These are phyloP conservation scores for Leuciscus waleckii DNA, from an alignment of 2,797 vertebrate species.

Conservation along the genomic window DNA sequence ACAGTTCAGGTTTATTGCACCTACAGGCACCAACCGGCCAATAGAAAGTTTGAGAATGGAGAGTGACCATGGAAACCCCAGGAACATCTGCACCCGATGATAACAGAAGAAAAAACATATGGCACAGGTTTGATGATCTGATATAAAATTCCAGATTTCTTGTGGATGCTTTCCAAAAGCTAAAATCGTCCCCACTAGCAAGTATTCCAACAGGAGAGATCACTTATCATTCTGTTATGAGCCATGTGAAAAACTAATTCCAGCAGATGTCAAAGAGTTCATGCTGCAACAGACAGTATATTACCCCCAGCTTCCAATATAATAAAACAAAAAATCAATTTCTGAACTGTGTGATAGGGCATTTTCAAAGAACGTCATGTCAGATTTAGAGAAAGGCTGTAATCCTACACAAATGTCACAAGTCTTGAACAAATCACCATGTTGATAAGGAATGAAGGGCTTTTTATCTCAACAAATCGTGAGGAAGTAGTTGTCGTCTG, in stretches of 20 bases:
- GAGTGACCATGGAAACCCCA: conserved; percentile 59
- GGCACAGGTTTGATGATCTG: conserved; percentile 7
- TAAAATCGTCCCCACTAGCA: not conserved
- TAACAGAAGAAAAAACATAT: conserved; percentile 47
- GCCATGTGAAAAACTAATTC: conserved; percentile 1
- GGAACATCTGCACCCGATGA: conserved; percentile 51
- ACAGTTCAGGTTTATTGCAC: conserved; percentile 56
- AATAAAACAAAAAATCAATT: not conserved
- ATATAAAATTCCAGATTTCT: conserved; percentile 20
- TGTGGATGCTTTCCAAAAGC: not conserved
- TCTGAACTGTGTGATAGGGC: not conserved
- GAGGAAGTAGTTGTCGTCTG: not conserved
- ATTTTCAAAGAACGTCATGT: conserved; percentile 28
- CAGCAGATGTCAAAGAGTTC: conserved; percentile 36
- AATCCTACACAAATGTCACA: conserved; percentile 18
- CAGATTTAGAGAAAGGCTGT: not conserved
- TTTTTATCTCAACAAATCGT: not conserved
- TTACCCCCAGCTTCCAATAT: conserved; percentile 16
- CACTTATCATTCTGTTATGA: not conserved
- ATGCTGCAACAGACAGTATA: conserved; percentile 33
- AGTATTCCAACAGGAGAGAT: not conserved
- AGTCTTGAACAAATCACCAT: conserved; percentile 28
- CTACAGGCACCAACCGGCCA: conserved; percentile 47
- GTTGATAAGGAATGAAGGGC: conserved; percentile 24
- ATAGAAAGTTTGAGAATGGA: conserved; percentile 40